phyloP scores from a whole-genome alignment of 1,140 invertebrate species.

The Luehdorfia chinensis region DNA sequence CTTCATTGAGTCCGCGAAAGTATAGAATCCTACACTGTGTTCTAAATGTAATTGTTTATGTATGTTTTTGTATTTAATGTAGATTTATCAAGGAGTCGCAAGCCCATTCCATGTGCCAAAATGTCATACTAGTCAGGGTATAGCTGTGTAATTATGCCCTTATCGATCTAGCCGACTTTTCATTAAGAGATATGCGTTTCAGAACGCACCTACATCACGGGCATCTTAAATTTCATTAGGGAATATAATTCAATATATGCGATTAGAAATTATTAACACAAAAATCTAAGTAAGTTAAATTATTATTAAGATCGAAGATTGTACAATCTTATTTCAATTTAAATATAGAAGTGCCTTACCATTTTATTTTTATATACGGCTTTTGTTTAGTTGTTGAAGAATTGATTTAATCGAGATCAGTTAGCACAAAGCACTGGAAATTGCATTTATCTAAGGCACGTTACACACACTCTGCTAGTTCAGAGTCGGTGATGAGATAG shows the following conservation, averaged over 20 bases:
- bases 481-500: slow-evolving; percentile 35
- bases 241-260: slow-evolving; percentile 28
- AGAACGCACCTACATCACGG: slow-evolving; percentile 10
- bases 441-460: slow-evolving; percentile 65
- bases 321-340: slow-evolving; percentile 60
- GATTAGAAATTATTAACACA: slow-evolving; percentile 24
- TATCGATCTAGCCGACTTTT: slow-evolving; percentile 30
- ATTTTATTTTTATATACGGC: slow-evolving; percentile 64
- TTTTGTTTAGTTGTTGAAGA: slow-evolving; percentile 44
- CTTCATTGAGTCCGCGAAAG: slow-evolving; percentile 24
- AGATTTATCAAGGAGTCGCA: slow-evolving; percentile 36
- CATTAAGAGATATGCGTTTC: slow-evolving; percentile 15
- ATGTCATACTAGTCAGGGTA: slow-evolving; percentile 57
- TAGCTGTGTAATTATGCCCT: slow-evolving; percentile 37
- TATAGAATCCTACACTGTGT: slow-evolving; percentile 21
- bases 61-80: slow-evolving; percentile 30
- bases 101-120: slow-evolving; percentile 61
- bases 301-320: slow-evolving; percentile 40
- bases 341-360: slow-evolving; percentile 75
- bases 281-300: slow-evolving; percentile 24
- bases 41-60: slow-evolving; percentile 22
- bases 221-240: slow-evolving; percentile 25
- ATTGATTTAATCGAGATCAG: slow-evolving; percentile 33
- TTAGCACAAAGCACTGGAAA: slow-evolving; percentile 56
- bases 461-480: slow-evolving; percentile 35